Conservation (phyloP, 1,140 invertebrate genomes). For the Drosophila teissieri region DNA sequence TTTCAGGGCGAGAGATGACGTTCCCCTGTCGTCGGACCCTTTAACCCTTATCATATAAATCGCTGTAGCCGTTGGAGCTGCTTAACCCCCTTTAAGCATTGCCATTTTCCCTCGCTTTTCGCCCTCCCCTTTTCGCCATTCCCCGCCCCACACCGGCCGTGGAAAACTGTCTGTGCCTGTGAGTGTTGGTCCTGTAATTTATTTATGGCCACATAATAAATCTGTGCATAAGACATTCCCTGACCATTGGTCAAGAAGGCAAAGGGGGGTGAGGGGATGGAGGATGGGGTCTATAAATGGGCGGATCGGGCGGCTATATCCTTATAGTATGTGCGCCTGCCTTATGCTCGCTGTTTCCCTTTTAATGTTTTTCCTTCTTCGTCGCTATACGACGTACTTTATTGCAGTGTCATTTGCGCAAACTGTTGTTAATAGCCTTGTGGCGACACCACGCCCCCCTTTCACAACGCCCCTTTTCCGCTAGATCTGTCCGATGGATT, state of each 20-base stretch:
- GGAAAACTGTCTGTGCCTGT: constrained; percentile 8
- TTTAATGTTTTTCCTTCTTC: constrained; percentile 64
- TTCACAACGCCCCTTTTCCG: background rate
- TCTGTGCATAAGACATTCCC: constrained; percentile 77
- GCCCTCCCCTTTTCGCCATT: constrained; percentile 13
- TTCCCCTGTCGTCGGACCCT: constrained; percentile 63
- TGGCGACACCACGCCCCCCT: constrained; percentile 45
- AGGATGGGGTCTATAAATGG: background rate
- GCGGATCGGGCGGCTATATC: constrained; percentile 7
- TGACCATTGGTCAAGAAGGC: constrained; percentile 27
- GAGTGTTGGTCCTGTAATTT: constrained; percentile 74
- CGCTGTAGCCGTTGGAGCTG: constrained; percentile 26
- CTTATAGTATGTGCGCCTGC: constrained; percentile 20
- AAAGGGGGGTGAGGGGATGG: background rate
- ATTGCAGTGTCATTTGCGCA: constrained; percentile 78
- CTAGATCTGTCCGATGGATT: constrained; percentile 14
- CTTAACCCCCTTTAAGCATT: constrained; percentile 17
- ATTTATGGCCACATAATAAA: constrained; percentile 83
- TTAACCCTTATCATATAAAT: constrained; percentile 77
- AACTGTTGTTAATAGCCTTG: constrained; percentile 80
- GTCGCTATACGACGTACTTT: constrained; percentile 43
- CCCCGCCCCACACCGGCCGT: constrained; percentile 2
- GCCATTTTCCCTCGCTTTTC: constrained; percentile 1
- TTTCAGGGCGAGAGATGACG: constrained; percentile 13
- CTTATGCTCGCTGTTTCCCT: constrained; percentile 44